Evolutionary conservation across 2,113 vertebrate genomes (phyloP).

Genomic region (Corythoichthys intestinalis): DNA sequence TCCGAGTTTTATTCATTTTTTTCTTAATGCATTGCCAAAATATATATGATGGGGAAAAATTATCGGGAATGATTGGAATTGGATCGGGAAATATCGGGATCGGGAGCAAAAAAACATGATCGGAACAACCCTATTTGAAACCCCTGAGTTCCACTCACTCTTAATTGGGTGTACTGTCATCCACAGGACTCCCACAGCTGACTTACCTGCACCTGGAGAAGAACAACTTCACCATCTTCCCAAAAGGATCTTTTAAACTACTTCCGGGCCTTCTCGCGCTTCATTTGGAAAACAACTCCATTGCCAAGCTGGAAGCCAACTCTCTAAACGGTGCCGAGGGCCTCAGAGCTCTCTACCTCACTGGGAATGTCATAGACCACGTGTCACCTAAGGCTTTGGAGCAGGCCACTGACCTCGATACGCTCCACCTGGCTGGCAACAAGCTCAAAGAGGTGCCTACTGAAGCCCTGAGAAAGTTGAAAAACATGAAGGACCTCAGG

Average conservation of each 20-base stretch:
- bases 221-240: constrained; percentile 78
- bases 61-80: too few species aligned
- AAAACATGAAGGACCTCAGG: constrained; percentile 77
- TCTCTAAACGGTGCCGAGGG: constrained; percentile 61
- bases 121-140: too few species aligned
- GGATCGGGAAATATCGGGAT: not conserved
- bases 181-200: constrained; percentile 71
- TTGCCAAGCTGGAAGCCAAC: constrained; percentile 65
- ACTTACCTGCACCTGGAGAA: constrained; percentile 87
- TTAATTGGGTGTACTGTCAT: not conserved
- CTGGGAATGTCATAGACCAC: constrained; percentile 68
- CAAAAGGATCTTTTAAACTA: constrained; percentile 69
- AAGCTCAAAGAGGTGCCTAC: constrained; percentile 79
- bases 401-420: constrained; percentile 75
- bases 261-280: constrained; percentile 83
- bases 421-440: constrained; percentile 83
- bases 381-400: constrained; percentile 69
- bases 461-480: constrained; percentile 64
- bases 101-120: not conserved
- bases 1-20: too few species aligned
- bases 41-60: too few species aligned
- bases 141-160: not conserved
- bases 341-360: constrained; percentile 82
- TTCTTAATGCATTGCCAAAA: too few species aligned
- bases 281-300: constrained; percentile 82